Evolutionary conservation across 2,113 vertebrate genomes (phyloP).

Genomic region (Muscicapa adusta): DNA sequence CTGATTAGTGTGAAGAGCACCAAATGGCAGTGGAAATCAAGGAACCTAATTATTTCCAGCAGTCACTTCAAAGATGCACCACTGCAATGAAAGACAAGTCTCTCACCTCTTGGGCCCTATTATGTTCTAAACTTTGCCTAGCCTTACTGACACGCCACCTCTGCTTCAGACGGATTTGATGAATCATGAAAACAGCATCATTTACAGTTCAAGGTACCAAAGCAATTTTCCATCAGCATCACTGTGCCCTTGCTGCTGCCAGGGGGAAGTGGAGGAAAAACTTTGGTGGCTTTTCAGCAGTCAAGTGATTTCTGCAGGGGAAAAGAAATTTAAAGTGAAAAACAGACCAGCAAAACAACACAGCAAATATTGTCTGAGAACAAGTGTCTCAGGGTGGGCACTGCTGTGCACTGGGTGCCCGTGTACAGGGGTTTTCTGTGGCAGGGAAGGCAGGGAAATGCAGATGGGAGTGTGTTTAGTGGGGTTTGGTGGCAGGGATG

Average conservation of each 20-base stretch:
- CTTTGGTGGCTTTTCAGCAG: not conserved
- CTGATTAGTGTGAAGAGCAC: slow-evolving; percentile 58
- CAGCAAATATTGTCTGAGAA: not conserved
- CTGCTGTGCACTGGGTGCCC: not conserved
- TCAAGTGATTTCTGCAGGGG: not conserved
- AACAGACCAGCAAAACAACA: rapidly evolving
- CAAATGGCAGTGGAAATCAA: slow-evolving; percentile 61
- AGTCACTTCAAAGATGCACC: slow-evolving; percentile 55
- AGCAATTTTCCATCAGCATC: slow-evolving; percentile 51
- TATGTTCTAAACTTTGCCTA: slow-evolving; percentile 61
- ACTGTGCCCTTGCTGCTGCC: slow-evolving; percentile 22
- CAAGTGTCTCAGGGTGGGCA: rapidly evolving
- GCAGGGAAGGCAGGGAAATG: not conserved
- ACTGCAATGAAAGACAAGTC: slow-evolving; percentile 51
- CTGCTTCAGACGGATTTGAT: slow-evolving; percentile 38
- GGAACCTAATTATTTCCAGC: slow-evolving; percentile 62
- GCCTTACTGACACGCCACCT: slow-evolving; percentile 49
- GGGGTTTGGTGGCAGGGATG: not conserved
- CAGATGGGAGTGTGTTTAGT: not conserved
- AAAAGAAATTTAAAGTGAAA: not conserved
- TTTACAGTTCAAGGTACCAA: slow-evolving; percentile 66
- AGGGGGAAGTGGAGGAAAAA: not conserved
- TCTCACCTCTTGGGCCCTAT: slow-evolving; percentile 61
- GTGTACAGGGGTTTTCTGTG: not conserved
- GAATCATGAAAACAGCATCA: slow-evolving; percentile 64